Conservation (phyloP, 2,888 invertebrate genomes). For the Limulus polyphemus region DNA sequence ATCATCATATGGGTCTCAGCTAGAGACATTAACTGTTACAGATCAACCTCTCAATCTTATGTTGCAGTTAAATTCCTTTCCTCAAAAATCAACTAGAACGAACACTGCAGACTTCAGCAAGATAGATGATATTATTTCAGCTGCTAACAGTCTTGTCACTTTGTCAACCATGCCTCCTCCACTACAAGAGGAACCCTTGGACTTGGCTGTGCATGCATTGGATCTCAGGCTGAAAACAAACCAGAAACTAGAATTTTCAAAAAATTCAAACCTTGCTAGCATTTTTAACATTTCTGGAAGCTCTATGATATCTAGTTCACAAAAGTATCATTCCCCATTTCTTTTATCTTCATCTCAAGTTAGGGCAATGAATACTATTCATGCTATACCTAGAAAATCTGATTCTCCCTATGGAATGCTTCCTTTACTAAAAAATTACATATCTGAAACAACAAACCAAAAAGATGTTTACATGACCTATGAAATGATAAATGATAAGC, state of each 20-base stretch:
- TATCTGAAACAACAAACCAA: background rate
- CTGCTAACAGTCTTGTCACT: constrained; percentile 18
- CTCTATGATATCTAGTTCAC: background rate
- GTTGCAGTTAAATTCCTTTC: constrained; percentile 5
- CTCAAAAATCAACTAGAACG: background rate
- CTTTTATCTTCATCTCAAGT: background rate
- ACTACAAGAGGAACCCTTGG: constrained; percentile 27
- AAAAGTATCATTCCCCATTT: background rate
- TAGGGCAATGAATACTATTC: too few species aligned
- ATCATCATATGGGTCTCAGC: too few species aligned
- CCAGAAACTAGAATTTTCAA: constrained; percentile 3
- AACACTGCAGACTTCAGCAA: constrained; percentile 1
- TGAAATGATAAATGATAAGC: constrained; percentile 2
- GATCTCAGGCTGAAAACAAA: constrained; percentile 63
- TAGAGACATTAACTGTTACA: too few species aligned
- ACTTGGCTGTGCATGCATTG: constrained; percentile 48
- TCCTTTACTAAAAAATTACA: background rate
- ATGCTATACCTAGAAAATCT: background rate
- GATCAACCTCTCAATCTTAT: constrained; percentile 48
- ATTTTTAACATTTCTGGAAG: background rate
- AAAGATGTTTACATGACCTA: background rate
- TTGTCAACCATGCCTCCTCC: constrained; percentile 10
- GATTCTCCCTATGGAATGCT: background rate
- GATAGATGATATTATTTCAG: constrained; percentile 22
- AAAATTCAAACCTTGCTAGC: background rate